Evolutionary conservation across 2,888 invertebrate species (phyloP).

Genomic region (Tetanocera ferruginea): DNA sequence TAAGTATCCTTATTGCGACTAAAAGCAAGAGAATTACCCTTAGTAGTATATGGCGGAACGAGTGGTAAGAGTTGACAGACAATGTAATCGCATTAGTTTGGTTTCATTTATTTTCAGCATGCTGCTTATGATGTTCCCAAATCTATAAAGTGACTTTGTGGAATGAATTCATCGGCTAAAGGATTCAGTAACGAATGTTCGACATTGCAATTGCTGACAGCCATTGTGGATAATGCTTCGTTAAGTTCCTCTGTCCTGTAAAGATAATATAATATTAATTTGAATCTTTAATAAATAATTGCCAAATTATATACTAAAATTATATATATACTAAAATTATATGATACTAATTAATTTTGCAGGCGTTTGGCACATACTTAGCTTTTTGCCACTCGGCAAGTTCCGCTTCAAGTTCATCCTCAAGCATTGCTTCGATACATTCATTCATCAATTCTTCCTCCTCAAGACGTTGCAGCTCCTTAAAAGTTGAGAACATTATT

Average conservation of each 20-base stretch:
- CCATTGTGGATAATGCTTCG: slow-evolving; percentile 66
- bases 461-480: slow-evolving; percentile 88
- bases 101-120: slow-evolving; percentile 28
- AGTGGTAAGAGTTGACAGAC: slow-evolving; percentile 12
- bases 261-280: slow-evolving; percentile 27
- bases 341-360: neutral
- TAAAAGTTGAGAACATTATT: slow-evolving; percentile 33
- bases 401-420: slow-evolving; percentile 77
- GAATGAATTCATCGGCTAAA: slow-evolving; percentile 88
- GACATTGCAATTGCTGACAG: slow-evolving; percentile 63
- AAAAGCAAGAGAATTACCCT: slow-evolving; percentile 41
- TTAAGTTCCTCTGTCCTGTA: slow-evolving; percentile 65
- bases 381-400: slow-evolving; percentile 66
- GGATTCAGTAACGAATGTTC: slow-evolving; percentile 85
- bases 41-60: slow-evolving; percentile 27
- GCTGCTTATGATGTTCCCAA: slow-evolving; percentile 61
- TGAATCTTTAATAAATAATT: neutral
- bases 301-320: neutral
- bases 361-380: slow-evolving; percentile 61
- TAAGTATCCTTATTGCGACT: slow-evolving; percentile 37
- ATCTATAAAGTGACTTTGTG: slow-evolving; percentile 69
- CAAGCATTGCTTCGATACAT: slow-evolving; percentile 87
- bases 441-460: slow-evolving; percentile 91
- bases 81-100: slow-evolving; percentile 12
- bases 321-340: neutral